Evolutionary conservation across 1,140 invertebrate species (phyloP).

Genomic region (Eufriesea mexicana): DNA sequence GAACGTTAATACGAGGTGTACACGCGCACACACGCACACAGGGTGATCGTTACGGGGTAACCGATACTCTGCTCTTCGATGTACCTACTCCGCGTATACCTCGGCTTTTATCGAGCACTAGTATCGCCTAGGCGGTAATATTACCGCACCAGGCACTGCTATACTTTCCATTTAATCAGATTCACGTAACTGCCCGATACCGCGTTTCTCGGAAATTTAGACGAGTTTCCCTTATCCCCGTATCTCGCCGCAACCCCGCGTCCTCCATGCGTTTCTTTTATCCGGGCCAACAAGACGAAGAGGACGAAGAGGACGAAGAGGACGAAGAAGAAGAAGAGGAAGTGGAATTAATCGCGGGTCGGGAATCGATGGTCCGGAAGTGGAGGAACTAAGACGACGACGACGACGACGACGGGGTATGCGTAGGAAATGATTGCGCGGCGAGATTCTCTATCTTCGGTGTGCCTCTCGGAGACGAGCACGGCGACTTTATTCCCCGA

Average conservation of each 20-base stretch:
- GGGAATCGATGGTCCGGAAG: neutral
- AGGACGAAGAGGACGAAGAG: too few relatives aligned
- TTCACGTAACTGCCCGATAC: conserved; percentile 32
- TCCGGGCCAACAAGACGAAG: neutral
- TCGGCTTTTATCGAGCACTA: conserved; percentile 53
- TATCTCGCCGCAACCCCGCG: conserved; percentile 9
- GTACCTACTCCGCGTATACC: neutral
- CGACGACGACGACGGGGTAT: too few relatives aligned
- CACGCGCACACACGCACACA: neutral
- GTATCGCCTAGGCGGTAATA: conserved; percentile 54
- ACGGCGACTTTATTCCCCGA: neutral
- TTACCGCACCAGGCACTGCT: neutral
- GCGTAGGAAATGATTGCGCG: too few relatives aligned
- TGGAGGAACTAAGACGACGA: too few relatives aligned
- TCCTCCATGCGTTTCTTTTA: conserved; percentile 1
- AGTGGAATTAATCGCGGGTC: conserved; percentile 1
- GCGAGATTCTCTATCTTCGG: too few relatives aligned
- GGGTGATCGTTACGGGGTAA: conserved; percentile 44
- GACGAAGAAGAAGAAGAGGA: neutral
- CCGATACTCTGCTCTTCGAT: conserved; percentile 29
- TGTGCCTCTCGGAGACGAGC: neutral
- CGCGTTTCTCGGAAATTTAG: conserved; percentile 25
- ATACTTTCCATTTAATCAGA: conserved; percentile 41
- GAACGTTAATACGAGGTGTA: conserved; percentile 26
- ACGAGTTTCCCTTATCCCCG: conserved; percentile 19